These are phyloP conservation scores for Plutella xylostella DNA, from an alignment of 2,888 invertebrate genomes.

Conservation along the genomic window DNA sequence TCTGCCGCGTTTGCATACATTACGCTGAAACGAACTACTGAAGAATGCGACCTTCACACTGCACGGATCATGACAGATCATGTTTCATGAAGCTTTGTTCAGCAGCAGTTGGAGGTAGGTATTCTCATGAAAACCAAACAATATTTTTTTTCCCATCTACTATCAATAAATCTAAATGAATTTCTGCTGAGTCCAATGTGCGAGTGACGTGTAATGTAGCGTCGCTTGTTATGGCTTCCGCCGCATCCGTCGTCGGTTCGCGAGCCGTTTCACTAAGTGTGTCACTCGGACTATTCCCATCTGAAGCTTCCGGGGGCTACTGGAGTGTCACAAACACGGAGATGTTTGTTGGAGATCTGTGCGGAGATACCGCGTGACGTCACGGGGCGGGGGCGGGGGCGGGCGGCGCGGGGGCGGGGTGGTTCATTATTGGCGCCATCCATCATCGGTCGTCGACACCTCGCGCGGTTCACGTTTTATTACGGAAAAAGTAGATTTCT, in stretches of 20 bases:
- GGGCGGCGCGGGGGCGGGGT: slow-evolving; percentile 15
- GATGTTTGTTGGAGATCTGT: background rate
- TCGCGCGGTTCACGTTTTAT: slow-evolving; percentile 12
- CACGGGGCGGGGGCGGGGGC: slow-evolving; percentile 3
- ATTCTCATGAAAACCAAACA: too few species aligned
- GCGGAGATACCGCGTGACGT: background rate
- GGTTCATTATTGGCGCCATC: slow-evolving; percentile 51
- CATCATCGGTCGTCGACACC: slow-evolving; percentile 37
- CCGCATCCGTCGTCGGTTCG: background rate
- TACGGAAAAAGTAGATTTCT: background rate
- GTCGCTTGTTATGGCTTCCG: too few species aligned
- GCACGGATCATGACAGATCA: too few species aligned
- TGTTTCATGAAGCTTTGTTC: too few species aligned
- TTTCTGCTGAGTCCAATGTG: too few species aligned
- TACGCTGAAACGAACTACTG: too few species aligned
- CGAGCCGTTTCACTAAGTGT: background rate
- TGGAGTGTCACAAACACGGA: background rate
- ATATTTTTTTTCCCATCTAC: too few species aligned
- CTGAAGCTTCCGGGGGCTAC: background rate
- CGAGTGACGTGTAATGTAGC: too few species aligned
- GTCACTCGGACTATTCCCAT: background rate
- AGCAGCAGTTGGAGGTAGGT: too few species aligned
- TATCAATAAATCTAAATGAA: too few species aligned
- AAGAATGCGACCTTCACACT: too few species aligned
- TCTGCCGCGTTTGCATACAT: too few species aligned